A percentile compares a stretch with the other conserved stretches of the same genome.
Conservation (phyloP, 1,140 invertebrate genomes). For the Drosophila fuyamai region DNA sequence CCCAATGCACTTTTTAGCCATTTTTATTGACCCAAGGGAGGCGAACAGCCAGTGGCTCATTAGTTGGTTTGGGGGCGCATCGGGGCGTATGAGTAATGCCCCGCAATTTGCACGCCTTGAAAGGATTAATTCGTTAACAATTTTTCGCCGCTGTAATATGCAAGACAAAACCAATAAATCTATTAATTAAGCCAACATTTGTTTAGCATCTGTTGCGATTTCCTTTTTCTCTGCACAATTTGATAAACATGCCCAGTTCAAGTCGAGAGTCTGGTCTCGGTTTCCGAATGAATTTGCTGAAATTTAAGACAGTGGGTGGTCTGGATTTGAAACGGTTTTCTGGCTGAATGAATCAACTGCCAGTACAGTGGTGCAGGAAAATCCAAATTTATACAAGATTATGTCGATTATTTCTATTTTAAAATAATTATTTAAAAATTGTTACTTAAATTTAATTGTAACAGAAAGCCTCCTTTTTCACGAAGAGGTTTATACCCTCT, state of each 20-base stretch:
- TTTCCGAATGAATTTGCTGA: constrained; percentile 71
- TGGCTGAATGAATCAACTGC: constrained; percentile 54
- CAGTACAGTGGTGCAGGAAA: constrained; percentile 13
- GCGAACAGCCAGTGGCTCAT: constrained; percentile 41
- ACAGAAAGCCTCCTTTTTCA: too few species aligned
- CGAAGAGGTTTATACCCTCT: too few species aligned
- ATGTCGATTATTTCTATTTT: too few species aligned
- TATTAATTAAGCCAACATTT: constrained; percentile 81
- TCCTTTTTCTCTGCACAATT: constrained; percentile 33
- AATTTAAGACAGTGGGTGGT: constrained; percentile 79
- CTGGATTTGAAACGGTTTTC: constrained; percentile 59
- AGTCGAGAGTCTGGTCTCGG: constrained; percentile 42
- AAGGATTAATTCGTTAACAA: constrained; percentile 83
- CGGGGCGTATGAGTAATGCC: constrained; percentile 75
- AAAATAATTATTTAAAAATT: too few species aligned
- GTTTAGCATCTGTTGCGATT: constrained; percentile 56
- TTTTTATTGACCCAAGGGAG: constrained; percentile 70
- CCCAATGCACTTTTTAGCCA: constrained; percentile 69
- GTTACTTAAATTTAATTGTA: too few species aligned
- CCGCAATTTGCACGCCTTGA: constrained; percentile 69
- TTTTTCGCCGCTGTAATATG: constrained; percentile 71
- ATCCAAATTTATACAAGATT: too few species aligned
- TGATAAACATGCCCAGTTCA: constrained; percentile 54
- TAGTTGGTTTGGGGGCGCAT: constrained; percentile 52
- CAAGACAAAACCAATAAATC: constrained; percentile 75